These are phyloP conservation scores for Sparidentex hasta DNA, from an alignment of 2,797 vertebrate genomes.

Conservation along the genomic window DNA sequence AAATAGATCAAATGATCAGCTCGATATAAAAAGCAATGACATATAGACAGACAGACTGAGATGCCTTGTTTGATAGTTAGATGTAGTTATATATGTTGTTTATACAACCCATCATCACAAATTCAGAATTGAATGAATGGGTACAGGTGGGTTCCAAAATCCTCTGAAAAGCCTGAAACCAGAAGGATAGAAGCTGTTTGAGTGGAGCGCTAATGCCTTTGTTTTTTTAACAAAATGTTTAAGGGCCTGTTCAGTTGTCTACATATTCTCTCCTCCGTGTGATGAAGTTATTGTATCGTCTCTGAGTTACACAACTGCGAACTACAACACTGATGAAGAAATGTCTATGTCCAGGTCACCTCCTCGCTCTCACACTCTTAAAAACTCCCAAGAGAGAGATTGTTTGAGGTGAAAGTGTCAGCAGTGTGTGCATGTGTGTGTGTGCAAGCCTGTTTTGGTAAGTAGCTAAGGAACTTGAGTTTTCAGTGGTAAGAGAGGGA, in stretches of 20 bases:
- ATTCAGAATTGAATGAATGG: no score
- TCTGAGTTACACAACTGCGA: not conserved
- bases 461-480: constrained; percentile 58
- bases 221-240: not conserved
- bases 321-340: constrained; percentile 5
- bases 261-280: not conserved
- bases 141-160: not conserved
- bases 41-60: no score
- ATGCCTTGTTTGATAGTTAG: no score
- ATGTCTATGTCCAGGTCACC: not conserved
- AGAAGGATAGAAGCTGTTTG: not conserved
- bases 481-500: constrained; percentile 48
- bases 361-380: constrained; percentile 4
- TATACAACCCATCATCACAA: not conserved
- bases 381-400: constrained; percentile 66
- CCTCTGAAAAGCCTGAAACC: not conserved
- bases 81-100: not conserved
- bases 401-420: constrained; percentile 69
- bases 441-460: constrained; percentile 38
- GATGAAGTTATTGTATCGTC: not conserved
- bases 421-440: constrained; percentile 23
- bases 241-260: not conserved
- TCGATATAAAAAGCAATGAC: no score
- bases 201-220: not conserved
- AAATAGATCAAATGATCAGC: no score